These are phyloP conservation scores for Fulmarus glacialis DNA, from an alignment of 2,113 vertebrate genomes.

Conservation along the genomic window DNA sequence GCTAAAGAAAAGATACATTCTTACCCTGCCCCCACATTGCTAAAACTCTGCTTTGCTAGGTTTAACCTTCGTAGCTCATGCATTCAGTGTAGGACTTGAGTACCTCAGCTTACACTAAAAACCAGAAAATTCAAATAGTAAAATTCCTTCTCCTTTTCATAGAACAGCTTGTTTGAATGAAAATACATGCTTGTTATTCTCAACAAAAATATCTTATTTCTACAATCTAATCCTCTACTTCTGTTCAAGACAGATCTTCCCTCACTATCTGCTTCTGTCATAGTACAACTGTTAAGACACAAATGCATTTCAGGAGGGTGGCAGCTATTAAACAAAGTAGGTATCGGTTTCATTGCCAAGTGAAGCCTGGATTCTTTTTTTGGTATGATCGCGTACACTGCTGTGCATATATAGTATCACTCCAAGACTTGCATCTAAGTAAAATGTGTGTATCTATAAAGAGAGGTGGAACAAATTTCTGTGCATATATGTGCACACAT, in stretches of 20 bases:
- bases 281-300: not conserved
- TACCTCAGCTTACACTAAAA: not conserved
- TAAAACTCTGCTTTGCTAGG: not conserved
- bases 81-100: not conserved
- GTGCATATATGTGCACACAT: too few relatives aligned
- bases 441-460: not conserved
- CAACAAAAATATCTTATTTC: not conserved
- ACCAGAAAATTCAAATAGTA: not conserved
- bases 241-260: not conserved
- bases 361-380: not conserved
- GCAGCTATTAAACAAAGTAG: not conserved
- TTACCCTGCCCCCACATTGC: constrained; percentile 23
- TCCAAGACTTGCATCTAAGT: not conserved
- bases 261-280: not conserved
- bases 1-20: constrained; percentile 41
- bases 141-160: not conserved
- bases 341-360: not conserved
- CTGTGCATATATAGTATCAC: not conserved
- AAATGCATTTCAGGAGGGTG: not conserved
- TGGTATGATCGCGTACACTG: fast-evolving
- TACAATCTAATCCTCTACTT: not conserved
- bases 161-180: not conserved
- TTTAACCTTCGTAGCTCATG: not conserved
- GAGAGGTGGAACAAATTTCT: not conserved
- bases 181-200: not conserved